Evolutionary conservation across 2,888 invertebrate species (phyloP), one percentile per base, ranked within the genome.

Genomic region (Monopis laevigella): DNA sequence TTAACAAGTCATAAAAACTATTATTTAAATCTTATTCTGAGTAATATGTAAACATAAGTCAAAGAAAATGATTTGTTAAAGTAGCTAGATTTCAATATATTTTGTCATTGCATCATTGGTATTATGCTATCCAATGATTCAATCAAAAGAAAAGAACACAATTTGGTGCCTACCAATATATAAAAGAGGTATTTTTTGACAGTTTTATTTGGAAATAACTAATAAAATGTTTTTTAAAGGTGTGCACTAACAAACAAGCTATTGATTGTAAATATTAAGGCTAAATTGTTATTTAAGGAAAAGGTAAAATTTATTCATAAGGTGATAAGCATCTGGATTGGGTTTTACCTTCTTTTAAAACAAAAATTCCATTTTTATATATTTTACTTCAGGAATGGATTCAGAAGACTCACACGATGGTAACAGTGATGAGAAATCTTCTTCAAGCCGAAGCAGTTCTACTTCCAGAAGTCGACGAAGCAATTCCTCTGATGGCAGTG

Each of bases 381-480:
- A n/a, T n/a, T n/a, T n/a, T n/a, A n/a, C 71, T 67, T 46, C 74
- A 81, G 80, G 62, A 53, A 85, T 85, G 84, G 85, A 85, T 62
- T 85, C 85, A 13, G 85, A 85, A 64, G 85, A 85, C 62, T 85
- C 85, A 48, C 71, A 75, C 53, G 84, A 83, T 69, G 81, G 68
- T 52, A 55, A 58, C 53, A 62, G 67, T 52, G 62, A 70, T 61
- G 65, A 60, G 51, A 67, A 62, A 44, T 67, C 78, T 49, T 70
- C 81, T 50, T 73, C 80, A 46, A 77, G 77, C 62, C 75, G 77
- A 59, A 78, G 78, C 65, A 80, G 80, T 51, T 68, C 78, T 45
- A 70, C 69, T 51, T 78, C 77, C 35, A 65, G 75, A 46, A 77
- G 78, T 52, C 58, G 70, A 47, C 58, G 68, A 45, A 74, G 75